A percentile compares a stretch with the other conserved stretches of the same genome.
Evolutionary conservation across 1,140 invertebrate genomes (phyloP).

Genomic region (Polypedilum pembai): DNA sequence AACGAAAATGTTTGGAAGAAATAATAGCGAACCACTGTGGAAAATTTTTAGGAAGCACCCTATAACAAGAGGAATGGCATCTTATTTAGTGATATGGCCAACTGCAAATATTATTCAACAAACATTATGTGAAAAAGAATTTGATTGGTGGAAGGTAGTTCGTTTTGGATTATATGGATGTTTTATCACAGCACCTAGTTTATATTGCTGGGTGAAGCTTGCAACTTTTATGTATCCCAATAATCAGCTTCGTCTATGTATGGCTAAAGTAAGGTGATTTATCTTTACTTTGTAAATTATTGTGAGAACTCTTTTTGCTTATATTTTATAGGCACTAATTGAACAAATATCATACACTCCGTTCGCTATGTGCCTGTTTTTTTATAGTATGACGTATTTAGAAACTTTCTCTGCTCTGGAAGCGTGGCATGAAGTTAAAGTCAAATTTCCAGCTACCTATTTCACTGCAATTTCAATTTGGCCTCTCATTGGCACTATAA

Average conservation of each 20-base stretch:
- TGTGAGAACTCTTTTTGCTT: not conserved
- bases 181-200: constrained; percentile 60
- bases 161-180: constrained; percentile 64
- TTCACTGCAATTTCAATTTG: not conserved
- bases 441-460: constrained; percentile 69
- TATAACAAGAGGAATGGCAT: constrained; percentile 56
- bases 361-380: constrained; percentile 70
- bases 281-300: not conserved
- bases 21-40: not conserved
- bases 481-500: constrained; percentile 50
- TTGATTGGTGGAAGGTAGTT: constrained; percentile 50
- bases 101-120: constrained; percentile 55
- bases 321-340: constrained; percentile 45
- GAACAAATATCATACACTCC: constrained; percentile 78
- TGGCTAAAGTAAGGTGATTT: constrained; percentile 50
- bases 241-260: constrained; percentile 52
- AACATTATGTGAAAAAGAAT: constrained; percentile 42
- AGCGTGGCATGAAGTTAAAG: constrained; percentile 60
- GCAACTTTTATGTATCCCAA: constrained; percentile 57
- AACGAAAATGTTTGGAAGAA: not conserved
- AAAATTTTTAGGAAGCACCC: constrained; percentile 34
- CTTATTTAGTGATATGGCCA: constrained; percentile 66
- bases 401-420: constrained; percentile 61
- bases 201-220: constrained; percentile 62
- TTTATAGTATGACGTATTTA: constrained; percentile 69